These are phyloP conservation scores for Diabrotica undecimpunctata DNA, from an alignment of 1,140 invertebrate genomes.

Conservation along the genomic window DNA sequence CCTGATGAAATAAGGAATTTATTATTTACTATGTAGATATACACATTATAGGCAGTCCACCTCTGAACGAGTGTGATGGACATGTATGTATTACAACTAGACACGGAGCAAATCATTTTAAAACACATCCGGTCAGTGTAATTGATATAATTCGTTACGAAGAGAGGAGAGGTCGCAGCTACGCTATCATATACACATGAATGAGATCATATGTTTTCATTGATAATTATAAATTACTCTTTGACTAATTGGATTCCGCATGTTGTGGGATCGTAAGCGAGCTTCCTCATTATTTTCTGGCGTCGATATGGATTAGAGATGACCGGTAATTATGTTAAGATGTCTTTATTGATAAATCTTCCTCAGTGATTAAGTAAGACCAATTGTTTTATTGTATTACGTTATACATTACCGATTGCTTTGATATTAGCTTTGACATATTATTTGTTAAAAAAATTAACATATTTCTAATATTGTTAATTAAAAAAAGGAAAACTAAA, in stretches of 20 bases:
- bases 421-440: too few relatives aligned
- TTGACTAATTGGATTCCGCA: background rate
- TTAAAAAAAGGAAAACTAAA: too few relatives aligned
- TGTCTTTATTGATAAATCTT: background rate
- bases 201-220: background rate
- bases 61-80: background rate
- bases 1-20: too few relatives aligned
- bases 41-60: background rate
- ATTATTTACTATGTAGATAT: too few relatives aligned
- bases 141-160: conserved; percentile 10
- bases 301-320: background rate
- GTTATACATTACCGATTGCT: too few relatives aligned
- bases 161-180: conserved; percentile 4
- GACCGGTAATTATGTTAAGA: background rate
- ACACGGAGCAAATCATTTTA: conserved; percentile 11
- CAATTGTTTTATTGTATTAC: too few relatives aligned
- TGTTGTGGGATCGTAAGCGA: background rate
- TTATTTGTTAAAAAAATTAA: too few relatives aligned
- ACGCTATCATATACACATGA: background rate
- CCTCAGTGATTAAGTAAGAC: too few relatives aligned
- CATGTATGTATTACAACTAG: conserved; percentile 1
- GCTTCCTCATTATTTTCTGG: background rate
- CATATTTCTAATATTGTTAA: too few relatives aligned
- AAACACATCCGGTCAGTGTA: conserved; percentile 9
- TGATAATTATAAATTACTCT: background rate